Evolutionary conservation across 2,888 invertebrate species (phyloP).

Genomic region (Vesta saturnalis): DNA sequence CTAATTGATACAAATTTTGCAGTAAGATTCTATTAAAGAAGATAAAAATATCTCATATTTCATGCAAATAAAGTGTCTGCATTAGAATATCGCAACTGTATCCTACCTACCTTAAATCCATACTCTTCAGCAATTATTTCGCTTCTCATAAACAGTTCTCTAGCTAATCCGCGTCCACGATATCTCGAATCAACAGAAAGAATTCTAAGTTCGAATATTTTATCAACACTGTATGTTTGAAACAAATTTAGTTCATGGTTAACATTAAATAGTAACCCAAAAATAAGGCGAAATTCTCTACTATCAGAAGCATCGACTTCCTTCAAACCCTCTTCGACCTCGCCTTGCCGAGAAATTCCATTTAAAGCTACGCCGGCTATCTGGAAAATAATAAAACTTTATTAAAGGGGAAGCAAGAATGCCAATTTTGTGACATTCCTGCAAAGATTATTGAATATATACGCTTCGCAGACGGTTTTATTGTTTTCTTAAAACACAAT

Average conservation of each 20-base stretch:
- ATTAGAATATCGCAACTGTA: too few relatives aligned
- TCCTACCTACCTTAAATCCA: slow-evolving; percentile 80
- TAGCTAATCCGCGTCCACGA: slow-evolving; percentile 80
- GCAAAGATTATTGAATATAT: slow-evolving; percentile 24
- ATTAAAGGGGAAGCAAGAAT: slow-evolving; percentile 36
- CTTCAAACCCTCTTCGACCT: slow-evolving; percentile 74
- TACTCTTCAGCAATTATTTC: slow-evolving; percentile 72
- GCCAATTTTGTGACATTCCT: slow-evolving; percentile 34
- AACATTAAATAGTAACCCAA: slow-evolving; percentile 77
- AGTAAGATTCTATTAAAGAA: too few relatives aligned
- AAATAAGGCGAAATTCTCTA: slow-evolving; percentile 80
- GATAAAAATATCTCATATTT: too few relatives aligned
- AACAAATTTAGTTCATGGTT: slow-evolving; percentile 78
- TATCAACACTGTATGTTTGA: slow-evolving; percentile 71
- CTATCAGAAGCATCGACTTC: slow-evolving; percentile 74
- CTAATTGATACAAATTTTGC: too few relatives aligned
- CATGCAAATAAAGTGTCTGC: too few relatives aligned
- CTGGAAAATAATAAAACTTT: slow-evolving; percentile 63
- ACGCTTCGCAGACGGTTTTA: slow-evolving; percentile 24
- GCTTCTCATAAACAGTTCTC: slow-evolving; percentile 74
- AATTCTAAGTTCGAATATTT: slow-evolving; percentile 82
- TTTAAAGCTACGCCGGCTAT: slow-evolving; percentile 82
- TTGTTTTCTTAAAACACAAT: slow-evolving; percentile 25
- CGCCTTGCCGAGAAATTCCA: slow-evolving; percentile 78
- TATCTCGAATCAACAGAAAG: slow-evolving; percentile 78